Base-by-base conservation (phyloP, 2,888 invertebrate genomes). In the Ormia ochracea region DNA sequence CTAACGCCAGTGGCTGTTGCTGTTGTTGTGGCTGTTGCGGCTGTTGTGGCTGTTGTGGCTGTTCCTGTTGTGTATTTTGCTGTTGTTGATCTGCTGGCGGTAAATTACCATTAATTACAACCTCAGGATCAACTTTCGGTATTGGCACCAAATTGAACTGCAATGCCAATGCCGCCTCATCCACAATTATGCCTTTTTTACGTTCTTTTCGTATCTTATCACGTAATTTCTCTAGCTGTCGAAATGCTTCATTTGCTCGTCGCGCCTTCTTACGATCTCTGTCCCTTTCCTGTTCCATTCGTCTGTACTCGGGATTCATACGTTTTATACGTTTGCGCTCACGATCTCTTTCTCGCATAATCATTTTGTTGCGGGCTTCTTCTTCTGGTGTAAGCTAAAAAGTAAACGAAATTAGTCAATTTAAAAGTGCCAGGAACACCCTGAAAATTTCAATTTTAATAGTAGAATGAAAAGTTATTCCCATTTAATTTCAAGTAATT, bases 201-300 rank as follows among this genome's bases (percentile, higher is more conserved):
- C 88, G 87, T 70, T 89, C 88, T 79, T 88, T 88, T 14, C 88
- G 85, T 84, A 88, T 86, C 78, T 89, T 88, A 82, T 88, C 89
- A 43, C 89, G 88, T 52, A 88, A 72, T 81, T 88, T 88, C 52
- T 88, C 88, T 74, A 88, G 78, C 66, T 87, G 87, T 4, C 88
- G 82, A 56, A 88, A 88, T 3, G 88, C 85, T 80, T 87, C 87
- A 69, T 88, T 87, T 31, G 87, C 87, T 9, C 88, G 84, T n/a
- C 89, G 83, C 38, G 87, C 85, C 79, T 88, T 88, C 74, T 88
- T 88, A 2, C 88, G 82, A 68, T 88, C 88, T 59, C 88, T 87
- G 84, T 88, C 88, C 0, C 88, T 86, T 69, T 88, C 89, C 77
- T 88, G 88, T 50, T 88, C 88, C 82, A 87, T 82, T 1, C 86